Evolutionary conservation across 2,113 vertebrate species (phyloP).

Genomic region (Tupaia chinensis): DNA sequence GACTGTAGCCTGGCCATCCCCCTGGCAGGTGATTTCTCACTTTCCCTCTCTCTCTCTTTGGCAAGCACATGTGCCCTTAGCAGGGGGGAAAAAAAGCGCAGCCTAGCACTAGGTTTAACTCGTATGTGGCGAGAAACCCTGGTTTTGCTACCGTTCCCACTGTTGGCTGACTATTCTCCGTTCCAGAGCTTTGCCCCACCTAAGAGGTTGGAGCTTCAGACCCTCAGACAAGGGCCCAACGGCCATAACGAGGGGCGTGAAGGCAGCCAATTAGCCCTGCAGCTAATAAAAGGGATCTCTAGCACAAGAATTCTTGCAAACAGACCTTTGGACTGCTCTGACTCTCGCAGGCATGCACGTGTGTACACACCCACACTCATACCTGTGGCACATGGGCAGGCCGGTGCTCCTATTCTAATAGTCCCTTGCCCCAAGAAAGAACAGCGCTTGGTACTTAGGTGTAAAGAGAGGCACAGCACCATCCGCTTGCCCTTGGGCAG

Average conservation of each 20-base stretch:
- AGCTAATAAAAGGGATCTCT: not conserved
- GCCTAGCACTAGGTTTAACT: not conserved
- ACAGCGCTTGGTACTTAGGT: not conserved
- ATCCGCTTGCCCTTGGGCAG: not conserved
- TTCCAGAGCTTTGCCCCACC: not conserved
- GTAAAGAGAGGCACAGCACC: fast-evolving
- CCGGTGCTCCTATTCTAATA: not conserved
- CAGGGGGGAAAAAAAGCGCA: not conserved
- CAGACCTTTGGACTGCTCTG: not conserved
- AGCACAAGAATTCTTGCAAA: not conserved
- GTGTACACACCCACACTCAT: not conserved
- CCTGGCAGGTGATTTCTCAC: too few relatives aligned
- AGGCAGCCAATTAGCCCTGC: not conserved
- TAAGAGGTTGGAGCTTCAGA: not conserved
- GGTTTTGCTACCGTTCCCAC: not conserved
- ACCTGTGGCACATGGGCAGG: not conserved
- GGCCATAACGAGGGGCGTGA: not conserved
- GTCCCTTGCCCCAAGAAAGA: not conserved
- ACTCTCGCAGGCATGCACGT: not conserved
- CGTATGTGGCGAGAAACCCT: not conserved
- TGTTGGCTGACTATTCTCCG: not conserved
- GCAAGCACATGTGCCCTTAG: too few relatives aligned
- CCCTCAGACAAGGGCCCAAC: not conserved
- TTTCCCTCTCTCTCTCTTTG: too few relatives aligned
- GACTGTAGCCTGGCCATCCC: too few relatives aligned